Evolutionary conservation across 64 coral and sea anemone species (phyloP), one percentile per base, ranked within the genome.

Genomic region (Montipora cactus): DNA sequence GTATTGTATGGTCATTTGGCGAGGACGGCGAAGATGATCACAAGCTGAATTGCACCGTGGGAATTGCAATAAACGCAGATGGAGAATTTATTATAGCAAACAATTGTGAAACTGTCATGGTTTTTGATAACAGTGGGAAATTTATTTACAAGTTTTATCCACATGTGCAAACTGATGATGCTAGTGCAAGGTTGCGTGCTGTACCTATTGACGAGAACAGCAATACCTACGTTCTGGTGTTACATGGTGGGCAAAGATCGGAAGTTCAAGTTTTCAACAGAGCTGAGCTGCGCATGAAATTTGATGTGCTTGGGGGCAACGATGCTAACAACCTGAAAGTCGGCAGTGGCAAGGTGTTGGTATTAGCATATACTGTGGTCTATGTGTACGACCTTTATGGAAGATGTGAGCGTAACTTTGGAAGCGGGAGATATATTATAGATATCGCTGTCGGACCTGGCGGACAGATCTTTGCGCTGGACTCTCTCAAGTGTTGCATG

Each of bases 91-190:
- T 79, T n/a, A 19, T 79, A 79, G 76, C 1, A 79, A 47, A 79
- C 14, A 21, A 6, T 21, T 4, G 0, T 10, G 44, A 78, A 47
- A 78, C 46, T 7, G 14, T 78, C 13, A 78, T 49, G 44, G 44
- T 49, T 14, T 78, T 78, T 19, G 76, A 78, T 14, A 78, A 14
- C 19, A 84, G 18, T 8, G 93, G 93, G 11, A 77, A 94, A 23
- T 90, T 94, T 67, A 11, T 78, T 1, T 11, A 21, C 8, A 7
- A 23, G 15, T 58, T 89, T 4, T 7, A 57, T 57, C 52, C 52
- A 37, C 25, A 25, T 25, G 25, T 25, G 0, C 87, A 74, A 10
- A 73, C 25, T 25, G 25, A 25, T 25, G 25, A 25, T 25, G 25
- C 25, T 25, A 18, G 12, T 22, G 21, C 58, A 66, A 45, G 47